Conservation (phyloP, 2,797 vertebrate species). For the Coregonus ussuriensis region DNA sequence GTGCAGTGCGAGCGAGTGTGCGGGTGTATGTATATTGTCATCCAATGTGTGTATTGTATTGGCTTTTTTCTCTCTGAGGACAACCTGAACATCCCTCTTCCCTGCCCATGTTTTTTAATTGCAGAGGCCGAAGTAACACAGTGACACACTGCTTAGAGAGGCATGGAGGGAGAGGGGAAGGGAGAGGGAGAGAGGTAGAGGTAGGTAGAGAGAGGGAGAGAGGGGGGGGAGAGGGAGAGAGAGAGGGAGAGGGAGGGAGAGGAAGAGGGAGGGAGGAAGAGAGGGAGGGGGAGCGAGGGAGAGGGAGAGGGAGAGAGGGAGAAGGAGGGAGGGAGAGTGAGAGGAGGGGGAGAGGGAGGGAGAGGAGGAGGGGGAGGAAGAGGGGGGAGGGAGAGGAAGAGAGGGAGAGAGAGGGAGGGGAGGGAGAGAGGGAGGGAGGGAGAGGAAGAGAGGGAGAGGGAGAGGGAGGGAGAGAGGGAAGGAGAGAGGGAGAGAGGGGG, state of each 20-base stretch:
- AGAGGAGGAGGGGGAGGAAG: fast-evolving
- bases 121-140: slow-evolving; percentile 42
- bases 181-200: too few species aligned
- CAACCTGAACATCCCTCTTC: slow-evolving; percentile 65
- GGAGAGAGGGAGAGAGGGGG: fast-evolving
- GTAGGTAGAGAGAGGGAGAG: too few species aligned
- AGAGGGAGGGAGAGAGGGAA: too few species aligned
- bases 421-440: fast-evolving
- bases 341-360: fast-evolving
- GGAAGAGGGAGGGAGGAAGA: fast-evolving
- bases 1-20: neutral
- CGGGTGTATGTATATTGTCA: slow-evolving; percentile 51
- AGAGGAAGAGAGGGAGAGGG: fast-evolving
- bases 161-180: too few species aligned
- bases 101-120: slow-evolving; percentile 77
- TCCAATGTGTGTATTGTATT: slow-evolving; percentile 62
- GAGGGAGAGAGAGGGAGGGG: fast-evolving
- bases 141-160: slow-evolving; percentile 5
- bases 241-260: fast-evolving
- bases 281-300: too few species aligned
- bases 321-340: too few species aligned
- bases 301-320: fast-evolving
- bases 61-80: slow-evolving; percentile 67
- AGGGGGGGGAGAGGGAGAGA: too few species aligned
- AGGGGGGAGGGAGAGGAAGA: fast-evolving